A percentile compares a stretch with the other conserved stretches of the same genome.
Evolutionary conservation across 2,113 vertebrate species (phyloP).

Genomic region (Chaetorhynchus papuensis): DNA sequence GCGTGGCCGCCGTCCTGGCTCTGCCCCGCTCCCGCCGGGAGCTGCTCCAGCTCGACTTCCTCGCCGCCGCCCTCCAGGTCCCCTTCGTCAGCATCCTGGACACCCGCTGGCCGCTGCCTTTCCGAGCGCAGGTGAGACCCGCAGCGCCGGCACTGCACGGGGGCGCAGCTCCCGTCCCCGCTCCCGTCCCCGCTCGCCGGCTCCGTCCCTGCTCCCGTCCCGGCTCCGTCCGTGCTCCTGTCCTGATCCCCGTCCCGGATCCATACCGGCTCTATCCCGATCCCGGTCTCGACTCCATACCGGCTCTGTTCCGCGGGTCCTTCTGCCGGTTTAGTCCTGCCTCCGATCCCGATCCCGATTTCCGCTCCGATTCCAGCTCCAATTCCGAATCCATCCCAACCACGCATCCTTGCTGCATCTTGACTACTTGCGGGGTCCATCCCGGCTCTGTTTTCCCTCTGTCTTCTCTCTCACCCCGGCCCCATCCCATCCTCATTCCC

Average conservation of each 20-base stretch:
- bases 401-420: neutral
- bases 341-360: neutral
- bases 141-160: neutral
- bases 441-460: neutral
- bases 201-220: neutral
- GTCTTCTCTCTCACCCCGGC: rapidly evolving
- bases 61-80: conserved; percentile 81
- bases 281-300: neutral
- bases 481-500: neutral
- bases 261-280: neutral
- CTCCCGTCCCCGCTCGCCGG: neutral
- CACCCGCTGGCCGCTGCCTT: conserved; percentile 75
- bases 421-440: neutral
- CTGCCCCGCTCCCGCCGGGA: conserved; percentile 85
- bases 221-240: neutral
- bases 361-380: neutral
- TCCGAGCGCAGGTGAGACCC: conserved; percentile 78
- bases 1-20: conserved; percentile 82
- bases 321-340: neutral
- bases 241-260: neutral
- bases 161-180: neutral
- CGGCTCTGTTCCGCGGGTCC: neutral
- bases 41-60: conserved; percentile 85
- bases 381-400: neutral
- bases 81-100: conserved; percentile 86